Evolutionary conservation across 2,888 invertebrate species (phyloP), one percentile per base, ranked within the genome.

Genomic region (Leptopilina syphax): DNA sequence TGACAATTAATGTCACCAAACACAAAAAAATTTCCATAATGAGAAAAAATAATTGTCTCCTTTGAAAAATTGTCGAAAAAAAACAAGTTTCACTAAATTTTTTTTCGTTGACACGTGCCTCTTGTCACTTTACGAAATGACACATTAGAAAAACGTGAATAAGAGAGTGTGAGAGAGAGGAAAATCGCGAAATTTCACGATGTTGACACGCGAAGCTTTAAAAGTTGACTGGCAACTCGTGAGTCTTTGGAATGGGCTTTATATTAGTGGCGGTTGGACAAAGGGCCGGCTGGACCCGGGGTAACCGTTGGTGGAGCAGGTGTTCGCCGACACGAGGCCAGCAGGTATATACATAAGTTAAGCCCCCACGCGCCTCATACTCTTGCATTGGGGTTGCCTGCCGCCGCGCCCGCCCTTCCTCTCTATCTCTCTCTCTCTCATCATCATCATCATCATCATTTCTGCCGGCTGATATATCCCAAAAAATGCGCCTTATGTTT

Each of bases 251-350:
- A 34, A 70, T 24, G 70, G 70, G 50, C 24, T 73, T 50, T 91
- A 90, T 91, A 91, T 89, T 83, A 88, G 84, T 83, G 81, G 80
- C 81, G 82, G 54, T 83, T 83, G 87, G 86, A 87, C 87, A 90
- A 89, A 88, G 86, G 86, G 83, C 80, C 81, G 80, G 84, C 78
- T 82, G 83, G 84, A 84, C 84, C 34, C 84, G 84, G 84, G 84
- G 82, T 78, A 82, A 80, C 80, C 85, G 84, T 81, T 82, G 44
- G 84, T 81, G 83, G 87, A 88, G 90, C 90, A 91, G 91, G 91
- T 91, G 91, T 91, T 89, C 87, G 84, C 83, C 83, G 86, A 87
- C 88, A 89, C 88, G 89, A 87, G 89, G 88, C 89, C 87, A 86
- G 86, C 88, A 87, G 88, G 87, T 88, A 89, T 87, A 85, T 78